These are phyloP conservation scores for Lophotis ruficrista DNA, from an alignment of 2,113 vertebrate species.

Conservation along the genomic window DNA sequence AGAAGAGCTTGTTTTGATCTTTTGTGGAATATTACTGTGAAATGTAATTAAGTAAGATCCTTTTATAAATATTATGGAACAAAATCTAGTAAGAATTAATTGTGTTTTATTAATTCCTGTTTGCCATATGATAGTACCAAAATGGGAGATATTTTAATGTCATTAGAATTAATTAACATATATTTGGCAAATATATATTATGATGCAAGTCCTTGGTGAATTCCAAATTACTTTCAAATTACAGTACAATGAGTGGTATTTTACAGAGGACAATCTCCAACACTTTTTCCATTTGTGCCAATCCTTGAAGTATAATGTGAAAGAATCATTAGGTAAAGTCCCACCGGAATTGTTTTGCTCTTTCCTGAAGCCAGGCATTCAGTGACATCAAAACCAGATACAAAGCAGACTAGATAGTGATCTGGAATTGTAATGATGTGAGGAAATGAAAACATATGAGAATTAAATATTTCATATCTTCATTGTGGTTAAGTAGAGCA, in stretches of 20 bases:
- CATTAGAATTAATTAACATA: constrained; percentile 68
- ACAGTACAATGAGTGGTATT: neutral
- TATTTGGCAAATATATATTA: constrained; percentile 37
- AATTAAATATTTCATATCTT: constrained; percentile 5
- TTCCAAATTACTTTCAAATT: constrained; percentile 21
- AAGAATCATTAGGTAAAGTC: constrained; percentile 16
- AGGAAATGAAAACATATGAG: neutral
- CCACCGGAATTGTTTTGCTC: neutral
- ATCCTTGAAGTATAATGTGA: neutral
- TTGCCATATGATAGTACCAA: neutral
- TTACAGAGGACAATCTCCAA: neutral
- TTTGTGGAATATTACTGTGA: neutral
- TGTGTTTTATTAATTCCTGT: constrained; percentile 3
- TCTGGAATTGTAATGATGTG: neutral
- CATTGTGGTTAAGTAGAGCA: neutral
- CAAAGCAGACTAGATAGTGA: neutral
- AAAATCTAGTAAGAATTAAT: neutral
- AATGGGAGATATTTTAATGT: constrained; percentile 33
- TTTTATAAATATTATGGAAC: neutral
- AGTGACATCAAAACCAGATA: neutral
- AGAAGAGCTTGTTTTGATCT: neutral
- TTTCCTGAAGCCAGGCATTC: constrained; percentile 14
- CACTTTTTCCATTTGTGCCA: neutral
- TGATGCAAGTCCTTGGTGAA: neutral
- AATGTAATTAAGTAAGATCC: neutral